These are phyloP conservation scores for Embidobia sp. DNA, from an alignment of 2,888 invertebrate species.

Conservation along the genomic window DNA sequence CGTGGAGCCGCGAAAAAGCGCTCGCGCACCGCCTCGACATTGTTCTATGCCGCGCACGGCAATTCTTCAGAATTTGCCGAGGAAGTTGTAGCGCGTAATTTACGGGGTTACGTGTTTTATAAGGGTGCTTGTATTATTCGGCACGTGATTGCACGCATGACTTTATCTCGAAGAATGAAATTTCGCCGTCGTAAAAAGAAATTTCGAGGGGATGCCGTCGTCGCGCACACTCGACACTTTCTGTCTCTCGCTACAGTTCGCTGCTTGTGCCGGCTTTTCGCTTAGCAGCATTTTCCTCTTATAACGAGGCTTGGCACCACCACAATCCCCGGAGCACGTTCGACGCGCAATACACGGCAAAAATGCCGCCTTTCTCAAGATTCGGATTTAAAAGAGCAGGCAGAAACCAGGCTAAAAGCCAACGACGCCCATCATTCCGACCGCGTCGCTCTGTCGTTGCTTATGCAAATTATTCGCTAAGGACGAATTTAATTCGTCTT, in stretches of 20 bases:
- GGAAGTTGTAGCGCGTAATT: slow-evolving; percentile 53
- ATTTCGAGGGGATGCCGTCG: slow-evolving; percentile 43
- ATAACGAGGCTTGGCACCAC: slow-evolving; percentile 55
- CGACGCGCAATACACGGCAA: slow-evolving; percentile 32
- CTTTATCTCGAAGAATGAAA: slow-evolving; percentile 58
- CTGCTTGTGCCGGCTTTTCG: slow-evolving; percentile 47
- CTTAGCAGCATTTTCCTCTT: slow-evolving; percentile 57
- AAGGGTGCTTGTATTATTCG: slow-evolving; percentile 57
- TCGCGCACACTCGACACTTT: slow-evolving; percentile 56
- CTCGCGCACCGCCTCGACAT: slow-evolving; percentile 10
- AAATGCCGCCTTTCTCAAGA: slow-evolving; percentile 38
- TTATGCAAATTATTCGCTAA: slow-evolving; percentile 41
- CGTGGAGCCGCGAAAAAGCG: slow-evolving; percentile 32
- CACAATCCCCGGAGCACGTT: slow-evolving; percentile 47
- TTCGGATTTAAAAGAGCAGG: slow-evolving; percentile 35
- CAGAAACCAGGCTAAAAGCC: slow-evolving; percentile 14
- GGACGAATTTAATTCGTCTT: slow-evolving; percentile 34
- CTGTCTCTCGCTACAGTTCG: slow-evolving; percentile 46
- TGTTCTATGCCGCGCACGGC: slow-evolving; percentile 35
- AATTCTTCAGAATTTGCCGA: slow-evolving; percentile 37
- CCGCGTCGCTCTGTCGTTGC: slow-evolving; percentile 21
- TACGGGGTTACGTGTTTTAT: slow-evolving; percentile 50
- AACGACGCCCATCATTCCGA: slow-evolving; percentile 28
- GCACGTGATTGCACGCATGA: slow-evolving; percentile 60
- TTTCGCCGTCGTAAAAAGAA: slow-evolving; percentile 52